phyloP scores from a whole-genome alignment of 2,797 vertebrate genomes.

The Hylomyscus alleni region DNA sequence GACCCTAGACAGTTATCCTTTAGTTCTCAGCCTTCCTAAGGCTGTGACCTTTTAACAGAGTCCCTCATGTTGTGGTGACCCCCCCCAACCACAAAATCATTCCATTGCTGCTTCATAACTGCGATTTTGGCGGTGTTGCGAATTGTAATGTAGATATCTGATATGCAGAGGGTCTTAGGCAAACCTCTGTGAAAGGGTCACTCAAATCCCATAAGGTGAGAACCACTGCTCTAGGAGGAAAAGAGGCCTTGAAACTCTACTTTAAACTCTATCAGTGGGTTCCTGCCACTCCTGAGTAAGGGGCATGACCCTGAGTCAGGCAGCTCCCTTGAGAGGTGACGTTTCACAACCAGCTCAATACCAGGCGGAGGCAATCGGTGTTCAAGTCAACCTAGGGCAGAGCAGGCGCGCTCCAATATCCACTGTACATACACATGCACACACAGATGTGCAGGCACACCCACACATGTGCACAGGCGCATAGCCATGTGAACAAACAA shows the following conservation, averaged over 20 bases:
- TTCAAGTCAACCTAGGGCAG: not conserved
- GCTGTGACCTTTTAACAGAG: not conserved
- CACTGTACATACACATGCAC: not conserved
- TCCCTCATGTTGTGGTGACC: not conserved
- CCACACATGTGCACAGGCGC: not conserved
- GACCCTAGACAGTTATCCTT: not conserved
- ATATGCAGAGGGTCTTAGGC: not conserved
- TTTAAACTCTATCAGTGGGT: not conserved
- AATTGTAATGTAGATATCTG: not conserved
- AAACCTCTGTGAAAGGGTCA: not conserved
- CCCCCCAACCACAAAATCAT: not conserved
- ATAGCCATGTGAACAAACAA: not conserved
- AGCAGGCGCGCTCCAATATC: fast-evolving
- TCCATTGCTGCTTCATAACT: not conserved
- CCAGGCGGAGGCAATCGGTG: not conserved
- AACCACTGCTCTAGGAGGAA: not conserved
- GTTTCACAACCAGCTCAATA: not conserved
- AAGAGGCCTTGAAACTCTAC: not conserved
- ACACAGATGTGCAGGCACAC: too few relatives aligned
- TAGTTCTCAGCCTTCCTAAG: not conserved
- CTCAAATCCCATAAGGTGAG: not conserved
- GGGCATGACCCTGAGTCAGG: not conserved
- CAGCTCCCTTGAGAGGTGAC: not conserved
- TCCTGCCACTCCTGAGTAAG: not conserved
- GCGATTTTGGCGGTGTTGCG: not conserved